Evolutionary conservation across 2,113 vertebrate species (phyloP).

Genomic region (Mesembrinibis cayennensis): DNA sequence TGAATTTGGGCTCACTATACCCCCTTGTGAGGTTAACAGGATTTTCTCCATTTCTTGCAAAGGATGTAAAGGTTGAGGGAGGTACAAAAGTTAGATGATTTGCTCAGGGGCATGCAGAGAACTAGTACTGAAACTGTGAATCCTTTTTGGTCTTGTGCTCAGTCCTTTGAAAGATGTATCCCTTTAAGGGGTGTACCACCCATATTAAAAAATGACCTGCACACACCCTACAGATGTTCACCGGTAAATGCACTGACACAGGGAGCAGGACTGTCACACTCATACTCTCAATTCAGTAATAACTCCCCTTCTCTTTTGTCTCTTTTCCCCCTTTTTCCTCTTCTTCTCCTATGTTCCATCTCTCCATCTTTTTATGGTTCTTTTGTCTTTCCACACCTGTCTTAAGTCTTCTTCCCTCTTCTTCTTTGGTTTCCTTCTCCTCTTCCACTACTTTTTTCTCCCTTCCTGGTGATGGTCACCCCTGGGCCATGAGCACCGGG

Average conservation of each 20-base stretch:
- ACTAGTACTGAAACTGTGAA: not conserved
- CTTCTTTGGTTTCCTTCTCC: not conserved
- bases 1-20: not conserved
- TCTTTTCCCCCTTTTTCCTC: not conserved
- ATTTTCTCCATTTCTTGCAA: not conserved
- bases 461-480: not conserved
- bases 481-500: not conserved
- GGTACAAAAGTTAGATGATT: not conserved
- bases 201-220: not conserved
- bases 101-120: not conserved
- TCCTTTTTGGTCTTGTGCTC: not conserved
- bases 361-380: not conserved
- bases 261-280: not conserved
- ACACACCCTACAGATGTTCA: not conserved
- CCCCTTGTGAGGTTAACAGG: not conserved
- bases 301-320: not conserved
- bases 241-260: not conserved
- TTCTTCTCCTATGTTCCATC: not conserved
- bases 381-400: not conserved
- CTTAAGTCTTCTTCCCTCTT: not conserved
- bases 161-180: not conserved
- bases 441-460: not conserved
- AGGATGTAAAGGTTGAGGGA: not conserved
- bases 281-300: not conserved
- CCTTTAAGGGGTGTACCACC: not conserved